phyloP scores from a whole-genome alignment of 2,797 vertebrate species.

The Protonibea diacanthus region DNA sequence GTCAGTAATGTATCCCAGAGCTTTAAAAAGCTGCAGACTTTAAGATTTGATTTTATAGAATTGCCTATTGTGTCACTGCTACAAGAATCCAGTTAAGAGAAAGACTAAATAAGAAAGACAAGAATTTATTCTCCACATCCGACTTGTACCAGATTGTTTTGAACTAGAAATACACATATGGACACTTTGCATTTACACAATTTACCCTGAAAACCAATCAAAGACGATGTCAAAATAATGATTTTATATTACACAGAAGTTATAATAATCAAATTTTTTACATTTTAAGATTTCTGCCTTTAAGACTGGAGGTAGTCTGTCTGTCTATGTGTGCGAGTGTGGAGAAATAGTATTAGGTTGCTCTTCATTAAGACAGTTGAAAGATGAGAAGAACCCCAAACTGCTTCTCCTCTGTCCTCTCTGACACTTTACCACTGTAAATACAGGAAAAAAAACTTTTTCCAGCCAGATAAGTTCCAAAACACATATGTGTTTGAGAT shows the following conservation, averaged over 20 bases:
- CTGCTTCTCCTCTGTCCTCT: slow-evolving; percentile 43
- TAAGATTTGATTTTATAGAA: slow-evolving; percentile 4
- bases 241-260: neutral
- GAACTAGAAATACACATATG: neutral
- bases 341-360: slow-evolving; percentile 2
- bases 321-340: neutral
- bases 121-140: neutral
- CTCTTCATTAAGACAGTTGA: slow-evolving; percentile 14
- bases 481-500: slow-evolving; percentile 70
- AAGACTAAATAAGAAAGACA: neutral
- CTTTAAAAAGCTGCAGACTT: neutral
- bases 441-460: slow-evolving; percentile 38
- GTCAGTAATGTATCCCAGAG: slow-evolving; percentile 17
- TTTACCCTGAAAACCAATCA: neutral
- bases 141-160: neutral
- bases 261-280: neutral
- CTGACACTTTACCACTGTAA: slow-evolving; percentile 68
- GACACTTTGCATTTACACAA: neutral
- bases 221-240: neutral
- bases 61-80: neutral
- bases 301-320: neutral
- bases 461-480: neutral
- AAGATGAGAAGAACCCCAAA: slow-evolving; percentile 20
- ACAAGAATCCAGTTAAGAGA: neutral
- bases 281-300: neutral